Evolutionary conservation across 2,113 vertebrate species (phyloP), one percentile per base, ranked within the genome.

Genomic region (Tringa solitaria): DNA sequence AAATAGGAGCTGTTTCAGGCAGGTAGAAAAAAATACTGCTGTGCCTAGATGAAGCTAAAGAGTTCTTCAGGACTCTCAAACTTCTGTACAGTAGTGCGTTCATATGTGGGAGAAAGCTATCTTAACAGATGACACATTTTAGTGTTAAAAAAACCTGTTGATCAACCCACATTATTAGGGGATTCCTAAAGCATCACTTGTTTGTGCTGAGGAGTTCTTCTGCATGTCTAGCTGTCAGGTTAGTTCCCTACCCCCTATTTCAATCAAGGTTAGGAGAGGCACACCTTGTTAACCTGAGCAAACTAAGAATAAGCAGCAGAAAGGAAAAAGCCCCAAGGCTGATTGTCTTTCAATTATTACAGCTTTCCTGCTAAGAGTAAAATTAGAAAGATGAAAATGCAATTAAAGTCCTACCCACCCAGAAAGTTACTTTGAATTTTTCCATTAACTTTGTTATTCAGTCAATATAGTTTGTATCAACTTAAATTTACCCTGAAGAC

Each of bases 331-430:
- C 26, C 54, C 39, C 35, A 68, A 77, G 51, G 80, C 59, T 92
- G 60, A 78, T 89, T 85, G 60, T 79, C 72, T 41, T 96, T 87
- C 84, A 93, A 1, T 86, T 80, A 76, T 77, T 86, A 43, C 37
- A 77, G 64, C 26, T 91, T 95, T 93, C 45, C 70, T 84, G 27
- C 43, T 94, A 84, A 53, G 75, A 96, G 33, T 81, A 68, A 65
- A 86, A 85, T 73, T 41, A 84, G 84, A 81, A 64, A 96, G 60
- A 64, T 26, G 79, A 90, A 95, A 93, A 87, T 53, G 20, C 79
- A 87, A 61, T 83, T 88, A 64, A 90, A 74, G 4, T 45, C 75
- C 28, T 65, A 16, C 56, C 53, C 22, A 37, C 12, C 35, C 43
- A 89, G 69, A 64, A 77, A 82, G 32, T 93, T 80, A 54, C 53